Conservation (phyloP, 2,113 vertebrate species). For the Podocnemis expansa region DNA sequence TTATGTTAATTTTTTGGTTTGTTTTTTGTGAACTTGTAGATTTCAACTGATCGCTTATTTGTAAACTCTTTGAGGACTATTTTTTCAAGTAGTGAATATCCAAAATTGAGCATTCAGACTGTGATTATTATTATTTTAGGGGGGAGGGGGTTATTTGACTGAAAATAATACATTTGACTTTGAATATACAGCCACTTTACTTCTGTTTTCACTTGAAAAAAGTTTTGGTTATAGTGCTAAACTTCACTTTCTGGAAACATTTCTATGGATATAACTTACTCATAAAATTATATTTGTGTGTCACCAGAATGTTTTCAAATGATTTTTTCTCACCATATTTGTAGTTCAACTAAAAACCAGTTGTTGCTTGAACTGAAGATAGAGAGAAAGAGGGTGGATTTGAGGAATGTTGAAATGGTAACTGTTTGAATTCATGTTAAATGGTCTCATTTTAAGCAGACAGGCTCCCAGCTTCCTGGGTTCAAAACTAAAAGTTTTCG, state of each 20-base stretch:
- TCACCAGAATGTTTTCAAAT: background rate
- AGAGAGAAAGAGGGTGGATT: background rate
- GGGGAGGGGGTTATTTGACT: background rate
- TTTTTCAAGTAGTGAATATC: background rate
- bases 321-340: background rate
- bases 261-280: background rate
- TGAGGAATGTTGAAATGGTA: background rate
- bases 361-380: background rate
- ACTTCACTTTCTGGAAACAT: background rate
- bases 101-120: background rate
- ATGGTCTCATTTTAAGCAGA: background rate
- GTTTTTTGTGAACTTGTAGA: background rate
- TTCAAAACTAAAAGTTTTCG: background rate
- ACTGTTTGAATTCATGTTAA: background rate
- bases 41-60: background rate
- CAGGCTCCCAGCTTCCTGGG: background rate
- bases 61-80: background rate
- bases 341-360: background rate
- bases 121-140: background rate
- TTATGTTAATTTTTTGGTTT: too few relatives aligned
- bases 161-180: background rate
- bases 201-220: background rate
- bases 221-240: background rate
- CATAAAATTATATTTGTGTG: background rate
- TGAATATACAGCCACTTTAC: background rate